phyloP scores from a whole-genome alignment of 1,140 invertebrate genomes.

The Neocloeon triangulifer region DNA sequence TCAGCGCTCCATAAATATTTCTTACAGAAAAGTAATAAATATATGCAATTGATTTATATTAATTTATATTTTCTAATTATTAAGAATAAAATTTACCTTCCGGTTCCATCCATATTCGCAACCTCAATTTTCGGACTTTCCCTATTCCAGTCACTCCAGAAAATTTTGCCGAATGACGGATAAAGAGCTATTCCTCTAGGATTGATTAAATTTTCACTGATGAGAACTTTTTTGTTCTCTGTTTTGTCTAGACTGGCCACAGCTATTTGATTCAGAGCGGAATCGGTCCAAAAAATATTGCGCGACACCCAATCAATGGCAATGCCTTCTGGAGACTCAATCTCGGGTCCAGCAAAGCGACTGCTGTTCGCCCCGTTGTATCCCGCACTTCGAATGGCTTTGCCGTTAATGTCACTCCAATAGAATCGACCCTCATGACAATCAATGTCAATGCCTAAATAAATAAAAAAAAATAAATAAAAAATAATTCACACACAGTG shows the following conservation, averaged over 20 bases:
- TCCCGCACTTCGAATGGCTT: constrained; percentile 41
- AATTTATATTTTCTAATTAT: too few relatives aligned
- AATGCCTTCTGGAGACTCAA: constrained; percentile 78
- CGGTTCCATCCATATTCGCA: constrained; percentile 79
- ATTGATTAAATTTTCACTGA: constrained; percentile 59
- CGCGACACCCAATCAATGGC: constrained; percentile 78
- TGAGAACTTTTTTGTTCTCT: constrained; percentile 46
- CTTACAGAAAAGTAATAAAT: too few relatives aligned
- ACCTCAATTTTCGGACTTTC: constrained; percentile 73
- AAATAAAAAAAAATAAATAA: neutral
- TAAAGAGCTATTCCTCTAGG: constrained; percentile 89
- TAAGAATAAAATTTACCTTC: too few relatives aligned
- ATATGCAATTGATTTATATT: too few relatives aligned
- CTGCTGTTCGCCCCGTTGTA: constrained; percentile 48
- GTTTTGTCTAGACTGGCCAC: constrained; percentile 69
- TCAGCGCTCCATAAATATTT: too few relatives aligned
- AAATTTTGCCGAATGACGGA: constrained; percentile 71
- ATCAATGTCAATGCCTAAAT: constrained; percentile 59
- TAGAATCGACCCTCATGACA: constrained; percentile 64
- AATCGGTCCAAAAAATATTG: constrained; percentile 94
- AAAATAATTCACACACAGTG: too few relatives aligned
- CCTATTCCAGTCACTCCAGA: constrained; percentile 97
- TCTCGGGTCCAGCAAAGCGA: constrained; percentile 38
- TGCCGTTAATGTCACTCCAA: constrained; percentile 69
- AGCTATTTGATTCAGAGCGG: constrained; percentile 66